Evolutionary conservation across 2,888 invertebrate genomes (phyloP).

Genomic region (Drosophila formosana): DNA sequence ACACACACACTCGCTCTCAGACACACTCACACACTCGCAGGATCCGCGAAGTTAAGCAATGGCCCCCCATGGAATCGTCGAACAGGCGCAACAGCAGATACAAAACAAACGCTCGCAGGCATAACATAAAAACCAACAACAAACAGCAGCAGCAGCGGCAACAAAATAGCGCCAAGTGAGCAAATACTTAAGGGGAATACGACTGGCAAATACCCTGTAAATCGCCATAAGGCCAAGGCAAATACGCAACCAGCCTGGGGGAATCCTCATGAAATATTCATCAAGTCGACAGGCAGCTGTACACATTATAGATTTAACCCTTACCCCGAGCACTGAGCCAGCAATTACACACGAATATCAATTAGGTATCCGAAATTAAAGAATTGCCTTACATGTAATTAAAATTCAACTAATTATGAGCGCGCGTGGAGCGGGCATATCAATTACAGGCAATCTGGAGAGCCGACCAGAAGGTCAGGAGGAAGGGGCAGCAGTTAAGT

Average conservation of each 20-base stretch:
- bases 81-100: conserved; percentile 33
- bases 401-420: conserved; percentile 18
- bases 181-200: conserved; percentile 6
- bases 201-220: conserved; percentile 8
- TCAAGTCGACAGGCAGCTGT: neutral
- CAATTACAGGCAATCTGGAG: neutral
- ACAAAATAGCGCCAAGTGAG: conserved; percentile 33
- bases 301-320: neutral
- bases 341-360: conserved; percentile 18
- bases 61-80: conserved; percentile 65
- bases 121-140: conserved; percentile 49
- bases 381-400: conserved; percentile 10
- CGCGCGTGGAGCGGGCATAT: neutral
- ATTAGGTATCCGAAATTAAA: conserved; percentile 9
- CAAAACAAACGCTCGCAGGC: conserved; percentile 49
- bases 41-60: conserved; percentile 42
- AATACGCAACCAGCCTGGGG: neutral
- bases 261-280: conserved; percentile 9
- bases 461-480: neutral
- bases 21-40: conserved; percentile 5
- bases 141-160: conserved; percentile 8
- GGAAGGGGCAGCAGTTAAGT: neutral
- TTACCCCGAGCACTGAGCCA: neutral
- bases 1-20: conserved; percentile 20
- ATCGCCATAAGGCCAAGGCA: conserved; percentile 3